Percentiles rank a stretch among this genome's conserved stretches.
phyloP scores from a whole-genome alignment of 2,113 vertebrate species.

The Entomyzon cyanotis region DNA sequence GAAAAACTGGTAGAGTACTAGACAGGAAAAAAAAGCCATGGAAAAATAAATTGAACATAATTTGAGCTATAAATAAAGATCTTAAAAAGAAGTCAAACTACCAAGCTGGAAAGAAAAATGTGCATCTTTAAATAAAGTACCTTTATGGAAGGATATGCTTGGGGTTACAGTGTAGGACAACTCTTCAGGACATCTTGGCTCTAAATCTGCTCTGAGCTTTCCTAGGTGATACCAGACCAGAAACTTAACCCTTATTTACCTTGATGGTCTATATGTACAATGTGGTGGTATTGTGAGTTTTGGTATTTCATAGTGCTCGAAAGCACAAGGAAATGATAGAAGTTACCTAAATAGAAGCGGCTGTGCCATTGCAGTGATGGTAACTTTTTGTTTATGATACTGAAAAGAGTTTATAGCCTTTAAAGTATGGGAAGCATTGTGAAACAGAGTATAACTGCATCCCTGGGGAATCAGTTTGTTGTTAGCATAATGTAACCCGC shows the following conservation, averaged over 20 bases:
- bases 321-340: not conserved
- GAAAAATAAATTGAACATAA: conserved; percentile 47
- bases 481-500: not conserved
- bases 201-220: not conserved
- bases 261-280: not conserved
- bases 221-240: not conserved
- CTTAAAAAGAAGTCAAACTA: conserved; percentile 14
- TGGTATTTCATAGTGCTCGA: not conserved
- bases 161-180: not conserved
- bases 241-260: not conserved
- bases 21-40: conserved; percentile 8
- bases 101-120: not conserved
- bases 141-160: conserved; percentile 13
- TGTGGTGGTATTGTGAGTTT: not conserved
- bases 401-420: not conserved
- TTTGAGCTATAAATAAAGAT: conserved; percentile 38
- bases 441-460: not conserved
- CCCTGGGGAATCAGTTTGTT: not conserved
- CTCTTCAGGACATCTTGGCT: not conserved
- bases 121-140: not conserved
- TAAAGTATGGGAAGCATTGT: not conserved
- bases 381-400: not conserved
- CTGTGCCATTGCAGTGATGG: not conserved
- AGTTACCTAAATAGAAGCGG: not conserved
- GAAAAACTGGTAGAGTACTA: not conserved